Evolutionary conservation across 2,888 invertebrate species (phyloP), one percentile per base, ranked within the genome.

Genomic region (Lasioglossum lativentre): DNA sequence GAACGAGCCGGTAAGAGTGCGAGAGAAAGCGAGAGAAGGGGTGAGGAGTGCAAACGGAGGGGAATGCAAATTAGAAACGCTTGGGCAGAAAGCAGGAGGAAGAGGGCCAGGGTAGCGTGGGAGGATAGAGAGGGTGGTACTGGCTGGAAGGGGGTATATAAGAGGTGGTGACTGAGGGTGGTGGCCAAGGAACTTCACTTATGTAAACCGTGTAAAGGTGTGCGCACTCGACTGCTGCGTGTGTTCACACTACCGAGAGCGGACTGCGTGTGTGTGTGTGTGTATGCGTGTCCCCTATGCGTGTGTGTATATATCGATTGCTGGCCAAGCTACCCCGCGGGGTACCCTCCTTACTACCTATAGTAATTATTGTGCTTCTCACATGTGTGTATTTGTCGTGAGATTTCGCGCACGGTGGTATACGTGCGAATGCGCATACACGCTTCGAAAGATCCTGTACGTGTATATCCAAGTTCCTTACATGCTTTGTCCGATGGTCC

Each of bases 51-150:
- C 92, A 91, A 93, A 93, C 93, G 93, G 93, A 94, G 95, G 94
- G 94, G 95, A 94, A 95, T 95, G 95, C 94, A 95, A 95, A 95
- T 95, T 95, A 95, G 94, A 95, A 94, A 94, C 94, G 94, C 93
- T 94, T 93, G 94, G 94, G 93, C 94, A 94, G 93, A 93, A 93
- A 91, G 92, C 93, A 91, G 89, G 90, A 89, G 90, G 89, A 89
- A 89, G 91, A 86, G 86, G 87, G 87, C 80, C 81, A 81, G 85
- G 85, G 82, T 82, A 78, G 74, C 83, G 82, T 71, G 87, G 89
- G 74, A 86, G 87, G 88, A 87, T 77, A 85, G 87, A 87, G 88
- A 85, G 88, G 85, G 85, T 79, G 84, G 87, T 68, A 82, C 83
- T 75, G 85, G 85, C 77, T 82, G 91, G 84, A 86, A 86, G 84